Percentiles rank a stretch among this genome's conserved stretches.
These are phyloP conservation scores for Ageneiosus marmoratus DNA, from an alignment of 2,113 vertebrate species.

Conservation along the genomic window DNA sequence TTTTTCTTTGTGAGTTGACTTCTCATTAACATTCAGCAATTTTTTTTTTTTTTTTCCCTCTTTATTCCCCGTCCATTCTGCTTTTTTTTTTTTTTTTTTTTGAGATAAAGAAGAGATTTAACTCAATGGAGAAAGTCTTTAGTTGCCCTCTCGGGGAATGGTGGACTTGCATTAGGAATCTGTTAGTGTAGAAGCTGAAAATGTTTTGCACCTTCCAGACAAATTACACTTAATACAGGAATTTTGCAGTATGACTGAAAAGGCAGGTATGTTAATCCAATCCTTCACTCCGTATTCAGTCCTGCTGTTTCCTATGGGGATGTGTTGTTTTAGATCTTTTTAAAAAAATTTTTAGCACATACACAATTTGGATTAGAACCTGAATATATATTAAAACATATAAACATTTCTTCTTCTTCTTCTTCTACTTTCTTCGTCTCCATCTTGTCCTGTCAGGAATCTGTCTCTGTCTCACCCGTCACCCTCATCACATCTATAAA, in stretches of 20 bases:
- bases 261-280: background rate
- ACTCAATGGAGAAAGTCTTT: background rate
- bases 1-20: slow-evolving; percentile 80
- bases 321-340: background rate
- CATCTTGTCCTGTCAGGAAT: too few relatives aligned
- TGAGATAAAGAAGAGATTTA: slow-evolving; percentile 8
- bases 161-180: background rate
- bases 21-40: slow-evolving; percentile 31
- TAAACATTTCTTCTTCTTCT: too few relatives aligned
- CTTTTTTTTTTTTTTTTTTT: slow-evolving; percentile 18
- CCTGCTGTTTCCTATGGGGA: background rate
- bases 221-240: background rate
- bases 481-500: too few relatives aligned
- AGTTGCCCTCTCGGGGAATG: background rate
- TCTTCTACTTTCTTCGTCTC: too few relatives aligned
- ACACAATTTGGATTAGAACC: background rate
- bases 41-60: background rate
- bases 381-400: background rate
- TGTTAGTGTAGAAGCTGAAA: background rate
- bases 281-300: background rate
- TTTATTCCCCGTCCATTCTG: background rate
- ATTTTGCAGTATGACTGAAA: background rate
- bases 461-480: too few relatives aligned
- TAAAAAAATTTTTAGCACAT: too few relatives aligned
- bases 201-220: background rate